phyloP scores from a whole-genome alignment of 2,888 invertebrate genomes.

The Platycheirus rosarum region DNA sequence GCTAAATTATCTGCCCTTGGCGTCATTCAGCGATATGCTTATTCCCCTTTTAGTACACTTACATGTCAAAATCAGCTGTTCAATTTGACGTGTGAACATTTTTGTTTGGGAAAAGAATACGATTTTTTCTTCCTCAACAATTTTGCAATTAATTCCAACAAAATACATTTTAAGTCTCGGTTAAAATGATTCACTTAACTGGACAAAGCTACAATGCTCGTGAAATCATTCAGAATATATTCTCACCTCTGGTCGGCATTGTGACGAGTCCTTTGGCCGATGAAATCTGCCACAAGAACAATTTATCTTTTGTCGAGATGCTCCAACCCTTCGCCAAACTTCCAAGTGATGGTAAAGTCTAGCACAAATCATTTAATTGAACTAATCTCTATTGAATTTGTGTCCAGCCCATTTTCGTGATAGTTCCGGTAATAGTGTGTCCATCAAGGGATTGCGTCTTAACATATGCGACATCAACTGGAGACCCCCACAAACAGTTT shows the following conservation, averaged over 20 bases:
- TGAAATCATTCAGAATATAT: slow-evolving; percentile 94
- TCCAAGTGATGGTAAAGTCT: slow-evolving; percentile 87
- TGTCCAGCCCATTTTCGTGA: slow-evolving; percentile 91
- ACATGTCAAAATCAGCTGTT: slow-evolving; percentile 53
- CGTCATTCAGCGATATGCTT: too few species aligned
- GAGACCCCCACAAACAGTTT: slow-evolving; percentile 90
- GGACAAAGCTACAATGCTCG: slow-evolving; percentile 88
- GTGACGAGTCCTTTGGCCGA: slow-evolving; percentile 92
- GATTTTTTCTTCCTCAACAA: slow-evolving; percentile 8
- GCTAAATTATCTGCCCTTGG: too few species aligned
- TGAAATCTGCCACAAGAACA: slow-evolving; percentile 93
- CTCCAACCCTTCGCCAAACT: slow-evolving; percentile 94
- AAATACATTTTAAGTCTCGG: neutral
- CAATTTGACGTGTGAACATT: slow-evolving; percentile 51
- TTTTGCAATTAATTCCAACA: neutral
- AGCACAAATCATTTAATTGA: neutral
- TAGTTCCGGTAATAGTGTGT: slow-evolving; percentile 88
- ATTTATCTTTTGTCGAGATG: slow-evolving; percentile 94
- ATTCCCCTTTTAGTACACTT: slow-evolving; percentile 49
- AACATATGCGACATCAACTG: slow-evolving; percentile 91
- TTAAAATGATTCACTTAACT: slow-evolving; percentile 82
- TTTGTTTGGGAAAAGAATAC: slow-evolving; percentile 46
- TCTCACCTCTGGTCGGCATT: slow-evolving; percentile 94
- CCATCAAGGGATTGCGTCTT: slow-evolving; percentile 90
- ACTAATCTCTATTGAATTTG: neutral